These are phyloP conservation scores for Tetrax tetrax DNA, from an alignment of 2,113 vertebrate genomes.

Conservation along the genomic window DNA sequence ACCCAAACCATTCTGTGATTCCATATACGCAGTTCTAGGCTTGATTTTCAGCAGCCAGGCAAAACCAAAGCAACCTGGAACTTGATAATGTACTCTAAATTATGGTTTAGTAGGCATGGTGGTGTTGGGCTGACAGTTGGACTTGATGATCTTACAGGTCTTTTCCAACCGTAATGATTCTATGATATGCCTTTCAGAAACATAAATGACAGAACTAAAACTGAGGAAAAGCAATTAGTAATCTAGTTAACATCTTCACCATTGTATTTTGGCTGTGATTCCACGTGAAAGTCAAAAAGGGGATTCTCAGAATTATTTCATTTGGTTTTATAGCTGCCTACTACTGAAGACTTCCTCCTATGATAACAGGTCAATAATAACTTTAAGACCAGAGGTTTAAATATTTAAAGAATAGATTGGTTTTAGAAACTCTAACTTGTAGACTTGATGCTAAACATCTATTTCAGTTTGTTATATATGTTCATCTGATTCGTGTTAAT, in stretches of 20 bases:
- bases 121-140: too few relatives aligned
- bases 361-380: neutral
- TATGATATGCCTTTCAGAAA: slow-evolving; percentile 33
- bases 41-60: slow-evolving; percentile 11
- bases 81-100: neutral
- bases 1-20: too few relatives aligned
- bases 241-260: neutral
- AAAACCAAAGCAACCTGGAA: slow-evolving; percentile 34
- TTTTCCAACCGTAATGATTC: too few relatives aligned
- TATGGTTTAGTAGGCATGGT: too few relatives aligned
- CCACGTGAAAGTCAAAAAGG: neutral
- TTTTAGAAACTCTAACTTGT: neutral
- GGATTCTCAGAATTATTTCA: neutral
- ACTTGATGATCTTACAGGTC: too few relatives aligned
- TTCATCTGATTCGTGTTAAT: too few relatives aligned
- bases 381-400: neutral
- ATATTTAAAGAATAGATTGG: neutral
- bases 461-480: too few relatives aligned
- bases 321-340: neutral
- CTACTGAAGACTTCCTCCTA: neutral
- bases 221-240: neutral
- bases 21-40: neutral
- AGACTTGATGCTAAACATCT: neutral
- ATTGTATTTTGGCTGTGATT: neutral
- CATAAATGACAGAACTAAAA: neutral